Conservation (phyloP, 1,140 invertebrate genomes). For the Drosophila suzukii region DNA sequence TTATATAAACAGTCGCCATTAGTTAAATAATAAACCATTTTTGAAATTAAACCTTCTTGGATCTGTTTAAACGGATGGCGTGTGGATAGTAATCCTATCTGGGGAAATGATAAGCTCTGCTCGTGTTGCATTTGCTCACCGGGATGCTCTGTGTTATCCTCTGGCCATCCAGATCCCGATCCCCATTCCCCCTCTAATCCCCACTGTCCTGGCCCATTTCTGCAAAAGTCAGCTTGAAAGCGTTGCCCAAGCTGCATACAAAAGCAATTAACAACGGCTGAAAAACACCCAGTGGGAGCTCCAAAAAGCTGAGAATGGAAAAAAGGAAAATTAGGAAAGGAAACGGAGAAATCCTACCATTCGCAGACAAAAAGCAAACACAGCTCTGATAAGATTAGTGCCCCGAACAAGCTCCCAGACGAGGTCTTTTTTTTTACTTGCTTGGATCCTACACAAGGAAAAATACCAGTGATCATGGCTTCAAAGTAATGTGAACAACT, state of each 20-base stretch:
- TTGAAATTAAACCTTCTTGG: too few relatives aligned
- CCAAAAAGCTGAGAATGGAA: background rate
- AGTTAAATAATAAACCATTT: too few relatives aligned
- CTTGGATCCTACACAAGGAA: constrained; percentile 1
- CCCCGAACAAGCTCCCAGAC: background rate
- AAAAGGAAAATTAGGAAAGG: background rate
- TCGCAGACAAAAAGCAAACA: constrained; percentile 34
- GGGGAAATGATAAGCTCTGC: background rate
- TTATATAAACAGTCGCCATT: too few relatives aligned
- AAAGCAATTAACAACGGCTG: constrained; percentile 66
- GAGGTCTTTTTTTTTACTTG: background rate
- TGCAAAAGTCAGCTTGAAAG: constrained; percentile 20
- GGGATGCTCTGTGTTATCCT: background rate
- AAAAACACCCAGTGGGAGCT: constrained; percentile 14
- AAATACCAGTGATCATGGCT: background rate
- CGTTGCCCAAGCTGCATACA: constrained; percentile 39
- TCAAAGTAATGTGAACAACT: too few relatives aligned
- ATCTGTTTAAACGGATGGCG: too few relatives aligned
- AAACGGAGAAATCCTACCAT: background rate
- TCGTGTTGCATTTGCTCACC: background rate
- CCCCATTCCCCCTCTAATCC: background rate
- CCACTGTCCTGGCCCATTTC: background rate
- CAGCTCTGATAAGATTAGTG: constrained; percentile 42
- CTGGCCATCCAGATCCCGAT: background rate
- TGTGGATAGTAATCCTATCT: background rate